These are phyloP conservation scores for Hexactinellida sp. DNA, from an alignment of 37 sponge, comb jelly and placozoan genomes.

Conservation along the genomic window DNA sequence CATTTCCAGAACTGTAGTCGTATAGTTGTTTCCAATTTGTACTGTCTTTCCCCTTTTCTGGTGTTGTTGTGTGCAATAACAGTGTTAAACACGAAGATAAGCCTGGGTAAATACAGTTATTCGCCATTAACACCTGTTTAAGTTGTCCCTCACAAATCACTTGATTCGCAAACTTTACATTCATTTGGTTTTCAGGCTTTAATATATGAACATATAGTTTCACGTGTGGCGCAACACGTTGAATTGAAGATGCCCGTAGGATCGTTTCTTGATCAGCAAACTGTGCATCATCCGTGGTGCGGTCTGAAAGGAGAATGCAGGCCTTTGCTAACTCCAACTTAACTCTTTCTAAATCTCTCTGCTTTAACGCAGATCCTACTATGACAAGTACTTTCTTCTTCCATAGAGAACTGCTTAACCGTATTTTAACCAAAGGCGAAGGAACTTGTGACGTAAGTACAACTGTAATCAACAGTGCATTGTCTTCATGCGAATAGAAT, in stretches of 20 bases:
- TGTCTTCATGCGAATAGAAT: not conserved
- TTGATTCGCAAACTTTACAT: slow-evolving; percentile 33
- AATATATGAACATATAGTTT: slow-evolving; percentile 52
- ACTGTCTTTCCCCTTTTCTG: not conserved
- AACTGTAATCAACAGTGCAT: not conserved
- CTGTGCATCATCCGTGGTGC: not conserved
- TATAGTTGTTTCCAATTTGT: not conserved
- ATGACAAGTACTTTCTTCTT: slow-evolving; percentile 1
- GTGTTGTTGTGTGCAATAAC: slow-evolving; percentile 49
- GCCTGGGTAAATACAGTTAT: slow-evolving; percentile 45
- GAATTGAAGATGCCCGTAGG: slow-evolving; percentile 52
- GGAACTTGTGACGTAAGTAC: not conserved
- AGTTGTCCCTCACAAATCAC: slow-evolving; percentile 52
- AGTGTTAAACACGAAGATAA: slow-evolving; percentile 44
- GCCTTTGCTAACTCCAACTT: not conserved
- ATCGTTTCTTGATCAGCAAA: slow-evolving; percentile 48
- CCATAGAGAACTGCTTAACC: not conserved
- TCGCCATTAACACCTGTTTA: slow-evolving; percentile 48
- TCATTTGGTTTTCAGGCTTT: slow-evolving; percentile 35
- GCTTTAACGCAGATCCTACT: not conserved
- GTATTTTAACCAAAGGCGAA: not conserved
- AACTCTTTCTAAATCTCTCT: not conserved
- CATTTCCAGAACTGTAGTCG: not conserved
- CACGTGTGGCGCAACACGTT: slow-evolving; percentile 35
- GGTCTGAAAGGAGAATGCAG: not conserved